A percentile compares a stretch with the other conserved stretches of the same genome.
phyloP scores from a whole-genome alignment of 2,888 invertebrate genomes.

The Reticulitermes lucifugus region DNA sequence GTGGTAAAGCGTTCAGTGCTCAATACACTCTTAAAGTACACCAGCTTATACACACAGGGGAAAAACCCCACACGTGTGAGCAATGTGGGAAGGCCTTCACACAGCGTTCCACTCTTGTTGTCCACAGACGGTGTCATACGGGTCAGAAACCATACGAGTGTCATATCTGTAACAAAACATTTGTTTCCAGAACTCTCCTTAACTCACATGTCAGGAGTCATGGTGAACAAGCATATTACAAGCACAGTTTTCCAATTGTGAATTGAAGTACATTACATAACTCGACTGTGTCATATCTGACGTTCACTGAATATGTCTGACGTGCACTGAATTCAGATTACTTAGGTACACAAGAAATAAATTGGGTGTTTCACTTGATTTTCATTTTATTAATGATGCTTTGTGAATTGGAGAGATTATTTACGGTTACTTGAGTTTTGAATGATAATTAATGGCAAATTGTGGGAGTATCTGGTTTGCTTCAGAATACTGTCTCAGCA shows the following conservation, averaged over 20 bases:
- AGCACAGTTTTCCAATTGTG: slow-evolving; percentile 39
- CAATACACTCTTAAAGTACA: slow-evolving; percentile 57
- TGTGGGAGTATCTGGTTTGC: too few species aligned
- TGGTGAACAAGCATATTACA: slow-evolving; percentile 37
- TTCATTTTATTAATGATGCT: too few species aligned
- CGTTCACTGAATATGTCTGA: too few species aligned
- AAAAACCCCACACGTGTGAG: slow-evolving; percentile 57
- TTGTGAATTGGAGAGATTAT: too few species aligned
- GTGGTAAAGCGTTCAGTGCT: slow-evolving; percentile 49
- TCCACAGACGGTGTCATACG: slow-evolving; percentile 48
- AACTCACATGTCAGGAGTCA: slow-evolving; percentile 59
- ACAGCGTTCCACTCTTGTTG: slow-evolving; percentile 58
- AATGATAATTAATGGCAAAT: too few species aligned
- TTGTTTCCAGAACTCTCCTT: slow-evolving; percentile 59
- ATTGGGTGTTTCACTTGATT: too few species aligned
- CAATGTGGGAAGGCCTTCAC: slow-evolving; percentile 60
- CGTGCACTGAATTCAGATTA: too few species aligned
- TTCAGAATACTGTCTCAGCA: too few species aligned
- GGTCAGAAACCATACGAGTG: slow-evolving; percentile 47
- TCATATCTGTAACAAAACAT: slow-evolving; percentile 51
- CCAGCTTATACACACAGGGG: slow-evolving; percentile 54
- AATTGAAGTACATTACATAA: not conserved
- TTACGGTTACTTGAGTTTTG: too few species aligned
- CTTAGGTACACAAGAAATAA: too few species aligned
- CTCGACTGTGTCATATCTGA: too few species aligned